Conservation (phyloP, 2,888 invertebrate species). For the Pharmacophagus antenor region DNA sequence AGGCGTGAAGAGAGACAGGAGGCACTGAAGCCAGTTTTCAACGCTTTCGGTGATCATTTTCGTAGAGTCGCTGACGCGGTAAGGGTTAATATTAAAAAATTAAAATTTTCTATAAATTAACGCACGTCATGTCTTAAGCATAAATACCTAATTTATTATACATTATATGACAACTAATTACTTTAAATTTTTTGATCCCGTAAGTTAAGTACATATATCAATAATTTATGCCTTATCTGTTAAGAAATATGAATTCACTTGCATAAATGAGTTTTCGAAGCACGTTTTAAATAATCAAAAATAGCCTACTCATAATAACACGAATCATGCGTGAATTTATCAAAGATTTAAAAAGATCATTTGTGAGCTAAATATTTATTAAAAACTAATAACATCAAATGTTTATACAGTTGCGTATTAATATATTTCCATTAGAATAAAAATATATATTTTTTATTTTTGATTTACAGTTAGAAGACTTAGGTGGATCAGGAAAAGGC, state of each 20-base stretch:
- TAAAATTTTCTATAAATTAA: neutral
- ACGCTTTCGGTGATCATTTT: slow-evolving; percentile 54
- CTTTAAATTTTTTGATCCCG: no score
- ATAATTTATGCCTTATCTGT: no score
- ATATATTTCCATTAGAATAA: no score
- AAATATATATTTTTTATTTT: neutral
- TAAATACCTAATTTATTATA: neutral
- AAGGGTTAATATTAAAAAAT: slow-evolving; percentile 5
- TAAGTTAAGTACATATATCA: no score
- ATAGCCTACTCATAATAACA: no score
- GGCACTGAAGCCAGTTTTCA: slow-evolving; percentile 58
- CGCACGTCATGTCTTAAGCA: neutral
- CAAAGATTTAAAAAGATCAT: no score
- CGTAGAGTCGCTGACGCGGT: slow-evolving; percentile 60
- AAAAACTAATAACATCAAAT: neutral
- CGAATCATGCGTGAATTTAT: no score
- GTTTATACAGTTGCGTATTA: neutral
- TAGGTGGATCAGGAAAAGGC: neutral
- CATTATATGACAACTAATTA: no score
- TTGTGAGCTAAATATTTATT: no score
- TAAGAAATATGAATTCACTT: no score
- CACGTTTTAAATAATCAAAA: no score
- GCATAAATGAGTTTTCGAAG: no score
- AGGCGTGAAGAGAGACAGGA: slow-evolving; percentile 53
- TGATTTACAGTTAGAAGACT: neutral